These are phyloP conservation scores for Atlantisia rogersi DNA, from an alignment of 2,113 vertebrate genomes.

Conservation along the genomic window DNA sequence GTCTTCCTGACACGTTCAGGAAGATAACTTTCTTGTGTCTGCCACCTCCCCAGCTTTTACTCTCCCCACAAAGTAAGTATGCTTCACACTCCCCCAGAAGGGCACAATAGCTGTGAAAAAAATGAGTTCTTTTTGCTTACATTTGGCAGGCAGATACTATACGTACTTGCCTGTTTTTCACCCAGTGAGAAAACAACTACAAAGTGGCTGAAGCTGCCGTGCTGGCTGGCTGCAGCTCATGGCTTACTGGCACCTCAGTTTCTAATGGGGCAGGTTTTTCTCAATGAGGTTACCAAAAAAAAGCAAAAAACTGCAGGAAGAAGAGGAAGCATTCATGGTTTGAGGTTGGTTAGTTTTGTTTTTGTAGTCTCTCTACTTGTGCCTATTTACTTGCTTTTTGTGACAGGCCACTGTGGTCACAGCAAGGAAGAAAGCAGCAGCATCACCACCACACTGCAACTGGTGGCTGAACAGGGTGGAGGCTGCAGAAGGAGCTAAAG, in stretches of 20 bases:
- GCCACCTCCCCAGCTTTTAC: constrained; percentile 20
- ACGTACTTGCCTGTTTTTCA: not conserved
- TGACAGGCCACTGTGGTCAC: fast-evolving
- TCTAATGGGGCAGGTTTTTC: not conserved
- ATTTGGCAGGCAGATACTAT: not conserved
- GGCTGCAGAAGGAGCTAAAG: not conserved
- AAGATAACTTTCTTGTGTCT: constrained; percentile 1
- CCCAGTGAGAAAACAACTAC: not conserved
- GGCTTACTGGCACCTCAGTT: not conserved
- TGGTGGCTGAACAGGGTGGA: fast-evolving
- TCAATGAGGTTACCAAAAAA: not conserved
- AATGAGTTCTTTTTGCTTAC: not conserved
- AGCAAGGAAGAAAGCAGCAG: fast-evolving
- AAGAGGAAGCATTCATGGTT: not conserved
- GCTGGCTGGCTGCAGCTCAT: not conserved
- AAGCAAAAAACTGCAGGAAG: not conserved
- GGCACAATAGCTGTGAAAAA: constrained; percentile 29
- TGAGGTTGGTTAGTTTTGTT: not conserved
- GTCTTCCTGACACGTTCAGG: not conserved
- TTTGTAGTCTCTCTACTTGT: not conserved
- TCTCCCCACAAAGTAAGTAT: not conserved
- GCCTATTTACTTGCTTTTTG: not conserved
- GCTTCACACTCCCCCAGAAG: constrained; percentile 17
- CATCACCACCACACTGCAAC: not conserved
- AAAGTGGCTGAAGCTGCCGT: not conserved